Evolutionary conservation across 1,140 invertebrate genomes (phyloP), one percentile per base, ranked within the genome.

Genomic region (Drosophila malerkotliana): DNA sequence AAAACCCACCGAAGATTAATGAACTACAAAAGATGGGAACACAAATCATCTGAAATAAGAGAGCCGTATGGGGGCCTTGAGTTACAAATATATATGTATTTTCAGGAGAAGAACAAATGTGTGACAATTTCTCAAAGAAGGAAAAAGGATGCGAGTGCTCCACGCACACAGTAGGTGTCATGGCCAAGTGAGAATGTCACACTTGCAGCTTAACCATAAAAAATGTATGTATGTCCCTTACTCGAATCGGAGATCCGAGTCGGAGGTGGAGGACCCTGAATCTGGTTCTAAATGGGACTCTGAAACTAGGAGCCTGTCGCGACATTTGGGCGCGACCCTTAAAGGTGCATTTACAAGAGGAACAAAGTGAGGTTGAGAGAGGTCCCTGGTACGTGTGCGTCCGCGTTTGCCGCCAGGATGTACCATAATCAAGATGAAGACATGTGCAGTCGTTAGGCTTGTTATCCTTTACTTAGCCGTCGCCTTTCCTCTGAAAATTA

Each of bases 151-250:
- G 66, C 81, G 60, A 48, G 24, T 51, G 34, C 71, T 39, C 53
- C 39, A 49, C n/a, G 12, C 28, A 21, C 41, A 44, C 34, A 32
- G 28, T 69, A 82, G 83, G 83, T 87, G 82, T 79, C 83, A 87
- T 30, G 76, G 75, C 78, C 82, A 88, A 87, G 83, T 87, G 83
- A 82, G 59, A 79, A 72, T 87, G 83, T 87, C 78, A 87, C 82
- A 87, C 79, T 83, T 77, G 79, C 79, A 77, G 73, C 78, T 72
- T 80, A 72, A 34, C 64, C 58, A 62, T 69, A 62, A 61, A 67
- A 78, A 62, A 79, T 77, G 21, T 21, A 68, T 72, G 54, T 32
- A 64, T 44, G 41, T 15, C 39, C 39, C 39, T 15, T 44, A 10
- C 39, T 14, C 45, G 58, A 72, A 51, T 74, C 32, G 14, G 66